Evolutionary conservation across 2,888 invertebrate genomes (phyloP).

Genomic region (Oscheius myriophilus): DNA sequence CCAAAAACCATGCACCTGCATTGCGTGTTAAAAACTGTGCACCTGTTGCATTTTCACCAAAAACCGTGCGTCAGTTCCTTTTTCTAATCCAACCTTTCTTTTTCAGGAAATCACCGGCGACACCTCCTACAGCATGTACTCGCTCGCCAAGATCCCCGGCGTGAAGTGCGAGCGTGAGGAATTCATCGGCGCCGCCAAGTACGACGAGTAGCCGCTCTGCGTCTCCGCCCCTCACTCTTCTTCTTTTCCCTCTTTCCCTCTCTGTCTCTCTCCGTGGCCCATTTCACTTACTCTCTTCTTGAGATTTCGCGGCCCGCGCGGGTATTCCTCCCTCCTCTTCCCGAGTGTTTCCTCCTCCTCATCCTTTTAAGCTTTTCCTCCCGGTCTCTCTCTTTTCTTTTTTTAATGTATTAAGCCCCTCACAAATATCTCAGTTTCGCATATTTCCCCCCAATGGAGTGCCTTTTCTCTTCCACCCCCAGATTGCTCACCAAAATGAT

Average conservation of each 20-base stretch:
- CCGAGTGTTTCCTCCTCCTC: neutral
- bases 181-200: conserved; percentile 43
- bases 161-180: conserved; percentile 30
- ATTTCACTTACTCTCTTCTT: conserved; percentile 18
- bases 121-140: conserved; percentile 61
- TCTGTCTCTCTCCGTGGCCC: conserved; percentile 25
- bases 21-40: too few species aligned
- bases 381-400: too few species aligned
- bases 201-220: conserved; percentile 35
- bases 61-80: too few species aligned
- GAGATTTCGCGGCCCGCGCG: neutral
- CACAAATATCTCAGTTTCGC: too few species aligned
- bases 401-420: too few species aligned
- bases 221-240: neutral
- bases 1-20: too few species aligned
- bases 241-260: neutral
- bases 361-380: too few species aligned
- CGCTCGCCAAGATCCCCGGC: conserved; percentile 42
- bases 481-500: too few species aligned
- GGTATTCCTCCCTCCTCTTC: neutral
- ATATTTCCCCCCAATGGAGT: too few species aligned
- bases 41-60: too few species aligned
- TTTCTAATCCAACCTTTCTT: too few species aligned
- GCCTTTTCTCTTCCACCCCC: too few species aligned
- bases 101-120: conserved; percentile 67